Percentiles rank a stretch among this genome's conserved stretches.
Conservation (phyloP, 1,140 invertebrate species). For the Aphelinus certus region DNA sequence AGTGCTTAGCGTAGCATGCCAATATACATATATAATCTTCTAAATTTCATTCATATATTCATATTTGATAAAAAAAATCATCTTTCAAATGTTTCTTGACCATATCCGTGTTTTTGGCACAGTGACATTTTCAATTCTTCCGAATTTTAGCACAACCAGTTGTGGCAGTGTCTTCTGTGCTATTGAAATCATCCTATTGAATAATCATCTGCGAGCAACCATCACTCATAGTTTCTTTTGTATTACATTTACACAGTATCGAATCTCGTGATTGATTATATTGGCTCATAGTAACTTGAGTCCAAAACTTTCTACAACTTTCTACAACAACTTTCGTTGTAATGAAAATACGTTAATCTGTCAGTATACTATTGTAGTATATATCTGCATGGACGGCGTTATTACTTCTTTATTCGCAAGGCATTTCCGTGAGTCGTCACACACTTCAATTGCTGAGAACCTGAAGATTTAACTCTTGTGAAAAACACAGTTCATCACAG, state of each 20-base stretch:
- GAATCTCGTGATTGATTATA: not conserved
- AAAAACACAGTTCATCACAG: constrained; percentile 60
- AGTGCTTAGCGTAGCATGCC: constrained; percentile 28
- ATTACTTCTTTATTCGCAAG: constrained; percentile 39
- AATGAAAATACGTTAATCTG: constrained; percentile 32
- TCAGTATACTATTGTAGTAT: constrained; percentile 34
- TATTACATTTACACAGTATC: constrained; percentile 6
- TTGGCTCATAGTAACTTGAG: not conserved
- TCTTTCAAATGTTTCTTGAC: constrained; percentile 24
- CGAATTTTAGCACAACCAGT: constrained; percentile 20
- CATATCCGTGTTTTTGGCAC: constrained; percentile 37
- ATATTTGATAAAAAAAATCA: constrained; percentile 38
- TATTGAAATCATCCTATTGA: no score
- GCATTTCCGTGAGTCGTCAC: constrained; percentile 22
- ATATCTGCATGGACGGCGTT: constrained; percentile 31
- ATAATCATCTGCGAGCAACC: constrained; percentile 2
- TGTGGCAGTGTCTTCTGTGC: not conserved
- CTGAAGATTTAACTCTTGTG: constrained; percentile 36
- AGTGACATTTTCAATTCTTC: constrained; percentile 2
- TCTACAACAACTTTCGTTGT: constrained; percentile 25
- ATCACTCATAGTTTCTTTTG: not conserved
- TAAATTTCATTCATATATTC: constrained; percentile 13
- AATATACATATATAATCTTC: constrained; percentile 20
- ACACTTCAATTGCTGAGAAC: constrained; percentile 28
- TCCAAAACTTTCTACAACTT: not conserved